These are phyloP conservation scores for Melanogrammus aeglefinus DNA, from an alignment of 2,797 vertebrate species.

Conservation along the genomic window DNA sequence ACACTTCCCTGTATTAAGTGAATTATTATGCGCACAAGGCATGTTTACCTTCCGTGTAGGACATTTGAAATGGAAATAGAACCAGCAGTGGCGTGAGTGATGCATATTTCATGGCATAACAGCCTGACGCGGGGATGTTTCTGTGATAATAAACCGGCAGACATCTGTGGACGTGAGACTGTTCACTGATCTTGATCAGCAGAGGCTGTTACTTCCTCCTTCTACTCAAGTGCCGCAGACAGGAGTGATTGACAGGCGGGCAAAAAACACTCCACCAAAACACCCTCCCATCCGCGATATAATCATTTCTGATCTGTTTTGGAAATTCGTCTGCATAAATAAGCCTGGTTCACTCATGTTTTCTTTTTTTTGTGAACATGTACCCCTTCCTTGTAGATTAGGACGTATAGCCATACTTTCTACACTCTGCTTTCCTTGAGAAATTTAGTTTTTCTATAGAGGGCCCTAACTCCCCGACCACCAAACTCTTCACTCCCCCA, in stretches of 20 bases:
- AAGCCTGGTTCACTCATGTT: conserved; percentile 20
- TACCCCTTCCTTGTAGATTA: too few species aligned
- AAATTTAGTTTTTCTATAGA: too few species aligned
- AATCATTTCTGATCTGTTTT: conserved; percentile 24
- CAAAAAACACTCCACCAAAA: neutral
- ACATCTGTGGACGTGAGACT: conserved; percentile 71
- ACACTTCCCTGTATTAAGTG: too few species aligned
- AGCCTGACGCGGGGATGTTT: conserved; percentile 41
- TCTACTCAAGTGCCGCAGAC: neutral
- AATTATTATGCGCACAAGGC: neutral
- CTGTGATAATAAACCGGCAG: conserved; percentile 38
- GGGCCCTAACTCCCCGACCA: too few species aligned
- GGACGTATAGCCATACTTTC: too few species aligned
- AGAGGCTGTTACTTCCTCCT: conserved; percentile 58
- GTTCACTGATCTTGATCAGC: conserved; percentile 72
- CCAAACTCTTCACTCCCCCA: too few species aligned
- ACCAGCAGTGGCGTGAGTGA: neutral
- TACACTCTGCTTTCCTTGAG: too few species aligned
- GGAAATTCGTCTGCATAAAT: neutral
- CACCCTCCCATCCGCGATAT: conserved; percentile 44
- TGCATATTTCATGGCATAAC: conserved; percentile 34
- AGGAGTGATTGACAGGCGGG: conserved; percentile 64
- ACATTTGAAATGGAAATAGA: conserved; percentile 3
- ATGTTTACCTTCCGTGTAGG: neutral
- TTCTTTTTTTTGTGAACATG: neutral